Base-by-base conservation (phyloP, 2,113 vertebrate genomes). In the Phrynosoma platyrhinos region DNA sequence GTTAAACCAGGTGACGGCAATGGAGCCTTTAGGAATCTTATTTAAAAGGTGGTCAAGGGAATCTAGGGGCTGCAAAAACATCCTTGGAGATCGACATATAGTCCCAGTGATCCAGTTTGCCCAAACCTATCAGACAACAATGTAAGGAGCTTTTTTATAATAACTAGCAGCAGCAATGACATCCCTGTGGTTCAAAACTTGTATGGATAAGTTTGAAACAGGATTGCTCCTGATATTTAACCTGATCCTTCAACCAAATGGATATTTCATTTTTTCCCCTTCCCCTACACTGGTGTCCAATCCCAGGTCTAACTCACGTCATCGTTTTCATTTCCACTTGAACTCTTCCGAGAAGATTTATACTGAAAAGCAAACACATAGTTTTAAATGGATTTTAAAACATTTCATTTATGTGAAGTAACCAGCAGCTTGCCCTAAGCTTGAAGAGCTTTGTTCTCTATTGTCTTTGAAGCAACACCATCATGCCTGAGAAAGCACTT, bases 291-390 rank as follows among this genome's bases (percentile, higher is more conserved):
- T 47, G 47, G 47, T 47, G 5, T 47, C 47, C 5, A 68, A 18
- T 36, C n/a, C 16, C 40, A 20, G 6, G 81, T 23, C 2, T 71
- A 85, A 90, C 97, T 96, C 52, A 99, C 99, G 98, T 99, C 99
- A 88, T 99, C 98, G 1, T 98, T 97, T 96, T 97, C 98, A 86
- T 98, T 98, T 86, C 97, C 97, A 72, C 97, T 96, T 64, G 98
- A 98, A 95, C 94, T 98, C 96, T 98, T 98, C 86, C 98, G 97
- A 79, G 97, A 97, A 92, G 97, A 97, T 93, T 97, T 97, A 90
- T 97, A 97, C 97, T 97, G 96, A 92, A 96, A 97, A 96, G 96
- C 40, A 68, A 53, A 69, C 0, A 40, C 36, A 1, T 83, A 16
- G 16, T 40, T 58, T 75, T 58, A 47, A 40, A 10, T 23, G 5